A percentile compares a stretch with the other conserved stretches of the same genome.
Conservation (phyloP, 2,113 vertebrate species). For the Aphelocoma coerulescens region DNA sequence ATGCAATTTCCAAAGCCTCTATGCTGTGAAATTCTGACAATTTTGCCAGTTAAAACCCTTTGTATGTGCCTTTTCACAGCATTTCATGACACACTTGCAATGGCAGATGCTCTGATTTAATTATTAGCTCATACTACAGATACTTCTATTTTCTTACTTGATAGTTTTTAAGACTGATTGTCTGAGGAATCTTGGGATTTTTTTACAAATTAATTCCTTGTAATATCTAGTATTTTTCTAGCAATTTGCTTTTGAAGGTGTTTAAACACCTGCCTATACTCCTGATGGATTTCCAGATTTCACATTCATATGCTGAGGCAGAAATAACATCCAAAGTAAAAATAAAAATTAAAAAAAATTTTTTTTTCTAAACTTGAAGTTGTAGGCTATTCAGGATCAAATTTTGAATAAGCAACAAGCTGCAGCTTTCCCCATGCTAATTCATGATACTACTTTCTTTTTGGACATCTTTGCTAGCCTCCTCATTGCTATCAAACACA, state of each 20-base stretch:
- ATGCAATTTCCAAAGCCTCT: neutral
- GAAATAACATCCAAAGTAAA: neutral
- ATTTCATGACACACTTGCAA: neutral
- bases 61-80: neutral
- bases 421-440: neutral
- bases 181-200: neutral
- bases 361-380: neutral
- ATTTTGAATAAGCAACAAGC: neutral
- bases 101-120: constrained; percentile 44
- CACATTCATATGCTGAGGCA: neutral
- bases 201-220: neutral
- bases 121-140: constrained; percentile 16
- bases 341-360: neutral
- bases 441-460: neutral
- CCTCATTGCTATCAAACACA: neutral
- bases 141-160: neutral
- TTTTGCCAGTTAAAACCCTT: neutral
- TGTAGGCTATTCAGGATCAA: neutral
- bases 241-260: neutral
- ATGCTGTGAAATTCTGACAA: neutral
- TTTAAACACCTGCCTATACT: neutral
- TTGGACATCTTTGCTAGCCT: neutral
- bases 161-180: neutral
- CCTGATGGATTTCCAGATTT: neutral
- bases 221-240: neutral